Base-by-base conservation (phyloP, 1,140 invertebrate species). In the Mya arenaria region DNA sequence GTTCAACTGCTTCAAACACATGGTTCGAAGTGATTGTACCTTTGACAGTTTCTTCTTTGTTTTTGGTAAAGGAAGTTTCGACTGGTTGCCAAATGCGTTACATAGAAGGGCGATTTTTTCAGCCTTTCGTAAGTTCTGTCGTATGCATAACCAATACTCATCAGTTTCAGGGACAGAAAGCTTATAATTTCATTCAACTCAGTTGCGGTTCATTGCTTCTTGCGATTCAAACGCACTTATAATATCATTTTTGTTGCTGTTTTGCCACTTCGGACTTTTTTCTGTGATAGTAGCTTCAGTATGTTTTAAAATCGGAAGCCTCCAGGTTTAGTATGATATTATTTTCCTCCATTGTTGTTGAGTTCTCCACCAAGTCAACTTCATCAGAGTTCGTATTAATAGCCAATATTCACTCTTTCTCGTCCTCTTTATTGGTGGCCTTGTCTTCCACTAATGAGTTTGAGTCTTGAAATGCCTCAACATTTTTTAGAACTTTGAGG, bases 81-180 rank as follows among this genome's bases (percentile, higher is more conserved):
- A 32, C 2, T 41, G 37, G 13, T 10, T 39, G n/a, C 39, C 28
- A 28, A 72, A 6, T 4, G 48, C 69, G 30, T 44, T 3, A 19
- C 44, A 72, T 13, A 72, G 4, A 3, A 30, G n/a, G n/a, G 34
- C 56, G n/a, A 72, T 72, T 56, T 56, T 72, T 56, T 72, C 69
- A 4, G 4, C 19, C 37, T 72, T 72, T 13, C 44, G 4, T 17
- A 72, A 30, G 28, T n/a, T 72, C 48, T 25, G 65, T 23, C 30
- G 41, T 44, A 68, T 68, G 1, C 3, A 25, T 3, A 44, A 25
- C 2, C 25, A 28, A 25, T 4, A 44, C 17, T 68, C 30, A 28
- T 28, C 3, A 41, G 6, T 44, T 68, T 68, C 3, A 68, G 17
- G 25, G 41, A 44, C 1, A 68, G 1, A 17, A 25, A 68, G 15